phyloP scores from a whole-genome alignment of 1,140 invertebrate genomes.

The Drosophila tsacasi region DNA sequence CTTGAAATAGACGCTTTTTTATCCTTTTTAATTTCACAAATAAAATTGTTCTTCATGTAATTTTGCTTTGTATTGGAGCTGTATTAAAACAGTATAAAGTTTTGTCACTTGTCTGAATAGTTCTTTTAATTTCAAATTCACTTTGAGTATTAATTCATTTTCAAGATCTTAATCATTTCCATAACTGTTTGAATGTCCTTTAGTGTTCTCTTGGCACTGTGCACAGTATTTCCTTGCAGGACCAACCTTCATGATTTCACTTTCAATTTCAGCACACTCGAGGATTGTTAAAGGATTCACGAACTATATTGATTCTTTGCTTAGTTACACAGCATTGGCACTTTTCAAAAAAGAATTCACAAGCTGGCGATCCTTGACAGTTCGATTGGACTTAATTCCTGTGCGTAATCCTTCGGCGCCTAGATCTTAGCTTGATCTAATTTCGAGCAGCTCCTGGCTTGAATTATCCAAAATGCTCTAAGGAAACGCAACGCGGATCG shows the following conservation, averaged over 20 bases:
- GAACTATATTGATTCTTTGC: constrained; percentile 19
- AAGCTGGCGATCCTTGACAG: constrained; percentile 22
- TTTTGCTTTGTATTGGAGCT: neutral
- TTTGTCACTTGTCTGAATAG: neutral
- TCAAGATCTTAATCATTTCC: neutral
- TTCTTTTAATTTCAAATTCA: neutral
- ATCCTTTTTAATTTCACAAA: neutral
- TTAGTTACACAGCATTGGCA: constrained; percentile 47
- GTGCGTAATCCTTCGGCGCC: constrained; percentile 26
- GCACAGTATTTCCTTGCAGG: neutral
- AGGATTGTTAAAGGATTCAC: constrained; percentile 7
- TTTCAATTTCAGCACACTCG: constrained; percentile 9
- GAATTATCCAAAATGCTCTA: constrained; percentile 3
- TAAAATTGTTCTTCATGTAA: neutral
- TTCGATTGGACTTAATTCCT: neutral
- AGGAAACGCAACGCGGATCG: constrained; percentile 16
- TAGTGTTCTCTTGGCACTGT: neutral
- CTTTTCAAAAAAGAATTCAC: constrained; percentile 52
- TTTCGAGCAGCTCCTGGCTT: constrained; percentile 3
- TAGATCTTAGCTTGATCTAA: neutral
- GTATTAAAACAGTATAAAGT: neutral
- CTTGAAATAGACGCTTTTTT: too few relatives aligned
- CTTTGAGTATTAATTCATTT: neutral
- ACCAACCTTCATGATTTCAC: constrained; percentile 79
- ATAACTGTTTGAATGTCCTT: neutral